phyloP scores from a whole-genome alignment of 2,888 invertebrate species.

The Lysandra bellargus region DNA sequence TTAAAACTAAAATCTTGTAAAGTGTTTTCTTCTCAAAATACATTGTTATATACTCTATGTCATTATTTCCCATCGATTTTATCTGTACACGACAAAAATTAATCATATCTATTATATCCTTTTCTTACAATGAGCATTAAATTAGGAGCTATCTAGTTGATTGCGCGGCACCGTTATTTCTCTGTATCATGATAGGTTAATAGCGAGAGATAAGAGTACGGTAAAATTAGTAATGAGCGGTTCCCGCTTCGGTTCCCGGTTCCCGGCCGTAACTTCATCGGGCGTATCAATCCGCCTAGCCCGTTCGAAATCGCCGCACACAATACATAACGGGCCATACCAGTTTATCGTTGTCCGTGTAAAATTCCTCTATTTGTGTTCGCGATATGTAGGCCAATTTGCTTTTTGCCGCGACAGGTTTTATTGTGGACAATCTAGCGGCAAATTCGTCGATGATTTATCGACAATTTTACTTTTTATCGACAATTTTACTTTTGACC shows the following conservation, averaged over 20 bases:
- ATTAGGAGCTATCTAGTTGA: slow-evolving; percentile 2
- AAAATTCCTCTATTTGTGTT: slow-evolving; percentile 67
- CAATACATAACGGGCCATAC: slow-evolving; percentile 65
- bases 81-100: not conserved
- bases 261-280: slow-evolving; percentile 27
- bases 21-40: not conserved
- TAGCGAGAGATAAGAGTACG: slow-evolving; percentile 20
- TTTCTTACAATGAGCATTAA: slow-evolving; percentile 14
- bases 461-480: slow-evolving; percentile 35
- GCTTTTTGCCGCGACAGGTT: slow-evolving; percentile 67
- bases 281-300: slow-evolving; percentile 41
- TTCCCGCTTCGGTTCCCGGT: slow-evolving; percentile 12
- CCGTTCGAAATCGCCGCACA: slow-evolving; percentile 49
- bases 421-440: slow-evolving; percentile 39
- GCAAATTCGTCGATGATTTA: slow-evolving; percentile 23
- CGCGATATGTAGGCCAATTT: slow-evolving; percentile 65
- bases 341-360: slow-evolving; percentile 60
- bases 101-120: slow-evolving; percentile 1
- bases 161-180: slow-evolving; percentile 1
- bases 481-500: slow-evolving; percentile 26
- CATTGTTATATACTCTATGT: not conserved
- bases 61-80: not conserved
- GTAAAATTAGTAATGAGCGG: slow-evolving; percentile 19
- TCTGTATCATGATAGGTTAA: slow-evolving; percentile 20
- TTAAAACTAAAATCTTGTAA: not conserved